These are phyloP conservation scores for Vanessa tameamea DNA, from an alignment of 1,140 invertebrate species.

Conservation along the genomic window DNA sequence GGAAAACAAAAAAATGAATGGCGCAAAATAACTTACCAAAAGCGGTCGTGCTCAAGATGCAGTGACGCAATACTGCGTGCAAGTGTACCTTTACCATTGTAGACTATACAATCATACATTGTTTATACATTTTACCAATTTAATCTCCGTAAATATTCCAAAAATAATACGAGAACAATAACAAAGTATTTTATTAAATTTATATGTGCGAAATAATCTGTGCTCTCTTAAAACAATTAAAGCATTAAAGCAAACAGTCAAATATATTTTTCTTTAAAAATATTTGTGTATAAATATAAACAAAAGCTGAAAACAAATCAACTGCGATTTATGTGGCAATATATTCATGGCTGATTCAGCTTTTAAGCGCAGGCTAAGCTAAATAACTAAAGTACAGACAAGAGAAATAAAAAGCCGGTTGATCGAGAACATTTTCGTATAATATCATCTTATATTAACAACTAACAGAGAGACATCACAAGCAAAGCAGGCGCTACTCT, in stretches of 20 bases:
- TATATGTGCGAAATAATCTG: neutral
- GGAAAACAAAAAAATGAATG: conserved; percentile 34
- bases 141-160: neutral
- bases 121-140: neutral
- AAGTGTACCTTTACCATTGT: conserved; percentile 4
- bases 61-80: conserved; percentile 34
- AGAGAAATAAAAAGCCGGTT: conserved; percentile 57
- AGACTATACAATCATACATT: neutral
- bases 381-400: conserved; percentile 13
- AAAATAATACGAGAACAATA: neutral
- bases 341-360: neutral
- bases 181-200: neutral
- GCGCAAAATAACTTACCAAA: conserved; percentile 54
- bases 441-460: conserved; percentile 67
- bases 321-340: neutral
- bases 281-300: neutral
- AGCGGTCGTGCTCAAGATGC: conserved; percentile 40
- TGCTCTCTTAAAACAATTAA: neutral
- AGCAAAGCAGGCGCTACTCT: conserved; percentile 49
- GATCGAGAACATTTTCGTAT: conserved; percentile 70
- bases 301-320: neutral
- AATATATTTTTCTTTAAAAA: neutral
- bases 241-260: neutral
- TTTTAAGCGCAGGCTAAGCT: conserved; percentile 10
- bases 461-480: conserved; percentile 65